Conservation (phyloP, 2,888 invertebrate species). For the Macaria notata region DNA sequence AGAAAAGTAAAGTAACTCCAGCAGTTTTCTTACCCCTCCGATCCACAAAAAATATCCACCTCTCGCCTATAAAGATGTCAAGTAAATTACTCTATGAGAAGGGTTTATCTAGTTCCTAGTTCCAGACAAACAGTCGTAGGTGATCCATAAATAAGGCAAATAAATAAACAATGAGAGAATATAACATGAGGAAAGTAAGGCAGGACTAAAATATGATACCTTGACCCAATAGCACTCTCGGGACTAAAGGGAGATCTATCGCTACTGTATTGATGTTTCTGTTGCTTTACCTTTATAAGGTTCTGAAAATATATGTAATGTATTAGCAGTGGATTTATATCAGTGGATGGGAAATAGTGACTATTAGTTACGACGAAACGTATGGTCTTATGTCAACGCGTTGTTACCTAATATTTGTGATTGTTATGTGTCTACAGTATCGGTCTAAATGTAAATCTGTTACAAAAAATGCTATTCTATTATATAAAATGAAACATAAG, state of each 20-base stretch:
- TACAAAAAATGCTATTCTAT: too few relatives aligned
- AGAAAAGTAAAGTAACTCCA: background rate
- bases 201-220: conserved; percentile 24
- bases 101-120: conserved; percentile 16
- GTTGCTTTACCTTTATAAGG: conserved; percentile 1
- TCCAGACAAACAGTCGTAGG: conserved; percentile 21
- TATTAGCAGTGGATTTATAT: background rate
- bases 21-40: conserved; percentile 1
- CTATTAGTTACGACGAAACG: too few relatives aligned
- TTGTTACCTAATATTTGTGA: too few relatives aligned
- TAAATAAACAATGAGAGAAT: conserved; percentile 23
- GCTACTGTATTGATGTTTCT: conserved; percentile 10
- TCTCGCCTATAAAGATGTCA: conserved; percentile 12
- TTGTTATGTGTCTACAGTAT: too few relatives aligned
- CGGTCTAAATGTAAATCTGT: too few relatives aligned
- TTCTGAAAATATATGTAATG: background rate
- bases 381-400: too few relatives aligned
- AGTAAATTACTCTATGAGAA: conserved; percentile 18
- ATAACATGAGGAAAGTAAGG: conserved; percentile 17
- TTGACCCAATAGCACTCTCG: conserved; percentile 14
- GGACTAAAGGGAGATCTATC: conserved; percentile 13
- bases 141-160: conserved; percentile 22
- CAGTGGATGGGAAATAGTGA: too few relatives aligned
- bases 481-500: too few relatives aligned
- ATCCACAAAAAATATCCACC: conserved; percentile 4